Base-by-base conservation (phyloP, 64 coral and sea anemone genomes). In the Actinia equina region DNA sequence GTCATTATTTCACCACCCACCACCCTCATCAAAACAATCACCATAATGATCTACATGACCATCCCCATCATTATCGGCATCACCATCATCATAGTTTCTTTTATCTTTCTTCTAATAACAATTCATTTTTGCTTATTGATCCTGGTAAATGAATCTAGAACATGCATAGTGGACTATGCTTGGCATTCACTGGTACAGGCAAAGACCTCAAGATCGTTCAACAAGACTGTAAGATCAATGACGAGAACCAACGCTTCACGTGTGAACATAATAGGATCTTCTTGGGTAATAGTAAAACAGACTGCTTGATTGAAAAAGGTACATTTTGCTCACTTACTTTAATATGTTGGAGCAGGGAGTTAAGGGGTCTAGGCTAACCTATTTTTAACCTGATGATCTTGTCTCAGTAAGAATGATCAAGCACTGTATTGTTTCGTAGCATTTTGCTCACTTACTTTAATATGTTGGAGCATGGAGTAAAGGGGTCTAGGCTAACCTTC, bases 101-200 rank as follows among this genome's bases (percentile, higher is more conserved):
- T 69, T 80, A 69, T 10, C n/a, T 20, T 37, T 37, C 30, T 37
- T 37, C 30, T 37, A 37, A 37, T 37, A 37, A 37, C 18, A 22
- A n/a, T n/a, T 20, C 63, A 69, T 69, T 23, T n/a, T n/a, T 69
- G 19, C n/a, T n/a, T 2, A 25, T 69, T 2, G 13, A 27, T 30
- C 26, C 25, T 26, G 7, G 9, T 41, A 27, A 37, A 37, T 81
- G 42, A 81, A 26, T 52, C 6, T 37, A 95, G 94, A 95, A 89
- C 70, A 67, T 79, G 5, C 62, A 93, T 6, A 82, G 90, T 14
- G 88, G 91, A 18, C 79, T 92, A 11, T 96, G 94, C 71, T 70
- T 83, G 61, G 71, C 87, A 17, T 57, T 61, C 23, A 77, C 80
- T 43, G 84, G 76, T 20, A 60, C 83, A 60, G 53, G 53, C 15